Percentiles rank a stretch among this genome's conserved stretches.
Conservation (phyloP, 2,113 vertebrate genomes). For the Cryptomyrus ogoouensis region DNA sequence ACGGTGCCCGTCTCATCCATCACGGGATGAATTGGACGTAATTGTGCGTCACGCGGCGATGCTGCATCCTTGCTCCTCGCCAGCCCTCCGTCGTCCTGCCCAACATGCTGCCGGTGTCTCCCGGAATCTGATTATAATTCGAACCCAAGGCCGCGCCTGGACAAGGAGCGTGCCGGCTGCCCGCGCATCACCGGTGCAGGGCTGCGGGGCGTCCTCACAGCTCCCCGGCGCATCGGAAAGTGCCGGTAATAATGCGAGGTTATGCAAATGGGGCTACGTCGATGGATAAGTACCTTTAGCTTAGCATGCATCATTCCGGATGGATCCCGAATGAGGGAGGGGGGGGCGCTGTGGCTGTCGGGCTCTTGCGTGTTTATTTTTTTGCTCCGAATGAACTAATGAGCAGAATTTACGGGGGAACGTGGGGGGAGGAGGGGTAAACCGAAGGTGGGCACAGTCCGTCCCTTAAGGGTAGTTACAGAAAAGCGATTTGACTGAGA, state of each 20-base stretch:
- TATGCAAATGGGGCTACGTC: conserved; percentile 19
- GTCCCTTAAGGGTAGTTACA: neutral
- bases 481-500: neutral
- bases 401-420: neutral
- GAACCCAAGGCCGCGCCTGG: neutral
- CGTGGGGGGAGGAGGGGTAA: neutral
- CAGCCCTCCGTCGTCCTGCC: conserved; percentile 12
- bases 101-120: neutral
- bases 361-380: neutral
- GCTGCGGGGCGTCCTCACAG: conserved; percentile 22
- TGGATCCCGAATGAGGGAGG: neutral
- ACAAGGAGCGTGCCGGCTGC: neutral
- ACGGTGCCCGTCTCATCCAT: conserved; percentile 43
- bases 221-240: neutral
- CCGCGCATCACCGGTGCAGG: conserved; percentile 7
- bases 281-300: conserved; percentile 27
- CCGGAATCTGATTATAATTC: conserved; percentile 8
- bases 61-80: conserved; percentile 29
- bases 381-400: neutral
- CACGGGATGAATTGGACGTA: conserved; percentile 49
- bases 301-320: neutral
- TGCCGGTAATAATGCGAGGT: conserved; percentile 25
- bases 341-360: neutral
- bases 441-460: neutral
- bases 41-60: conserved; percentile 47